A percentile compares a stretch with the other conserved stretches of the same genome.
Conservation (phyloP, 2,113 vertebrate genomes). For the Peucedramus taeniatus region DNA sequence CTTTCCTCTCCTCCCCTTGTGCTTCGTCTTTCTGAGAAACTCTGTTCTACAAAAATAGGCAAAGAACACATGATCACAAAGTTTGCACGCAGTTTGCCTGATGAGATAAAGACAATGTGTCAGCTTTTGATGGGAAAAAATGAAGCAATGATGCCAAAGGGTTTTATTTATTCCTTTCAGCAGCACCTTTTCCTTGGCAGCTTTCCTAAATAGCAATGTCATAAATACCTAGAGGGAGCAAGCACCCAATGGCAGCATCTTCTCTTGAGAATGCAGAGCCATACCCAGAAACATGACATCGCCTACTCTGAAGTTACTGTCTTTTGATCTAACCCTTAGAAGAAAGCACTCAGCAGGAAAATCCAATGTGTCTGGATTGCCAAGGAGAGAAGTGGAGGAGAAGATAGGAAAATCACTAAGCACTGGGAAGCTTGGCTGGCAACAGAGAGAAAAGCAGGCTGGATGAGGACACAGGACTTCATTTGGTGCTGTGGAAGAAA, state of each 20-base stretch:
- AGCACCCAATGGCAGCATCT: neutral
- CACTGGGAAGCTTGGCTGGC: neutral
- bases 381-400: neutral
- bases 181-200: neutral
- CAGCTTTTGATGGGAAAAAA: neutral
- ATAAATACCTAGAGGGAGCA: neutral
- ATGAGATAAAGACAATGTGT: neutral
- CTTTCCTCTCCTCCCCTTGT: neutral
- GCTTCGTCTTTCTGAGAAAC: neutral
- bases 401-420: neutral
- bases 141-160: neutral
- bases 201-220: neutral
- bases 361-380: neutral
- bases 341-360: neutral
- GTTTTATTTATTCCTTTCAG: constrained; percentile 4
- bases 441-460: neutral
- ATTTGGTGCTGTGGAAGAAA: neutral
- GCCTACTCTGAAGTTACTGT: neutral
- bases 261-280: neutral
- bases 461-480: neutral
- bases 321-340: neutral
- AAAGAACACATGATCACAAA: neutral
- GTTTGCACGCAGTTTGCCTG: neutral
- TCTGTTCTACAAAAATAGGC: neutral
- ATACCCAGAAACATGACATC: neutral